These are phyloP conservation scores for Diaperis boleti DNA, from an alignment of 2,888 invertebrate species.

Conservation along the genomic window DNA sequence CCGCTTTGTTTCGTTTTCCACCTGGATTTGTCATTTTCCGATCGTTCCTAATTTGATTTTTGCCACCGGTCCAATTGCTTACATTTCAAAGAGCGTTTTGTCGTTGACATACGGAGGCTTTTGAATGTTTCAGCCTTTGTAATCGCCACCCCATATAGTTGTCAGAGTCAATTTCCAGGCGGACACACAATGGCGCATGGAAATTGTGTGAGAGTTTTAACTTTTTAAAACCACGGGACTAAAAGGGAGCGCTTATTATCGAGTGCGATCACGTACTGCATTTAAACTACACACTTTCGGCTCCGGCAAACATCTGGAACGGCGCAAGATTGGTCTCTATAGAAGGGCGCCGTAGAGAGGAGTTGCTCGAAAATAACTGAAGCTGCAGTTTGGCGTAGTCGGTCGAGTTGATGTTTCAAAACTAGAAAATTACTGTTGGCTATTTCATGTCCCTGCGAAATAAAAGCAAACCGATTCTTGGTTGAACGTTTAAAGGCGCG, in stretches of 20 bases:
- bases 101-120: constrained; percentile 25
- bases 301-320: constrained; percentile 42
- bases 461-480: not conserved
- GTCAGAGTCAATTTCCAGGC: constrained; percentile 27
- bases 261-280: constrained; percentile 49
- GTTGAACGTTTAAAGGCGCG: constrained; percentile 12
- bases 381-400: constrained; percentile 32
- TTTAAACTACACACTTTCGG: constrained; percentile 50
- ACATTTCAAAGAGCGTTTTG: constrained; percentile 30
- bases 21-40: constrained; percentile 24
- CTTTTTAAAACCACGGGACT: constrained; percentile 27
- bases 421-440: constrained; percentile 30
- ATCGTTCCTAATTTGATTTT: constrained; percentile 13
- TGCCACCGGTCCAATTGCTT: constrained; percentile 20
- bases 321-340: constrained; percentile 35
- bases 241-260: constrained; percentile 40
- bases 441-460: constrained; percentile 10
- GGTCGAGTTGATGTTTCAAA: constrained; percentile 29
- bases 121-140: constrained; percentile 37
- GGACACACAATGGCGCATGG: constrained; percentile 5
- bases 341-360: constrained; percentile 5
- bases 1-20: constrained; percentile 18
- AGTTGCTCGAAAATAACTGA: constrained; percentile 36
- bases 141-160: constrained; percentile 32
- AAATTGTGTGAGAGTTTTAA: constrained; percentile 30